A percentile compares a stretch with the other conserved stretches of the same genome.
phyloP scores from a whole-genome alignment of 2,797 vertebrate species.

The Cossypha niveicapilla region DNA sequence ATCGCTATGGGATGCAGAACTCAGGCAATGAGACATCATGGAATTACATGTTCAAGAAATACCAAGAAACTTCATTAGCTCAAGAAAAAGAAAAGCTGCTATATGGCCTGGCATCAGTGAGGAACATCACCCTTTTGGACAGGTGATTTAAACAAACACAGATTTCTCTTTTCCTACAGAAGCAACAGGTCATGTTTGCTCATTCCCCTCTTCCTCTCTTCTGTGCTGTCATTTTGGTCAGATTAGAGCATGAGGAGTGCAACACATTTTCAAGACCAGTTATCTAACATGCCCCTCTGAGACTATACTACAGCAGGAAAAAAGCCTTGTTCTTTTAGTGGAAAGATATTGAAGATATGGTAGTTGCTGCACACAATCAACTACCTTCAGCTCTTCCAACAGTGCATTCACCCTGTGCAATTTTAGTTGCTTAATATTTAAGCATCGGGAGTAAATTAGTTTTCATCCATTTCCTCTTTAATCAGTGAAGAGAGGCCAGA shows the following conservation, averaged over 20 bases:
- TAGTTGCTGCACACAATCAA: background rate
- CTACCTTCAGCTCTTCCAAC: background rate
- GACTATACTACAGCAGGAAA: background rate
- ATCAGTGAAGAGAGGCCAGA: background rate
- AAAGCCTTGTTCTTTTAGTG: background rate
- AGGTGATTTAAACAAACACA: conserved; percentile 59
- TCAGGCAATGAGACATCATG: conserved; percentile 76
- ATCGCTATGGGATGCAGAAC: conserved; percentile 92
- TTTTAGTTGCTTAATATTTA: background rate
- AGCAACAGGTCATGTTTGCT: background rate
- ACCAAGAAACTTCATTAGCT: conserved; percentile 81
- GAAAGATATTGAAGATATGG: background rate
- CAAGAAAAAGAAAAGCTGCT: conserved; percentile 97
- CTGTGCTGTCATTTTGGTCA: background rate
- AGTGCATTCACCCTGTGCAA: background rate
- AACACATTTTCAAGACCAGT: background rate
- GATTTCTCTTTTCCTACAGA: background rate
- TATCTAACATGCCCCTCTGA: background rate
- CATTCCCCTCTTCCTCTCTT: background rate
- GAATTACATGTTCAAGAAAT: conserved; percentile 83
- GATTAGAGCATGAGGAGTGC: background rate
- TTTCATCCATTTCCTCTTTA: background rate
- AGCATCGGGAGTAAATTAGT: background rate
- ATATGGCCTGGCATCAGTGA: conserved; percentile 89
- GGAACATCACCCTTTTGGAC: conserved; percentile 78